These are phyloP conservation scores for Pseudochaenichthys georgianus DNA, from an alignment of 2,797 vertebrate species.

Conservation along the genomic window DNA sequence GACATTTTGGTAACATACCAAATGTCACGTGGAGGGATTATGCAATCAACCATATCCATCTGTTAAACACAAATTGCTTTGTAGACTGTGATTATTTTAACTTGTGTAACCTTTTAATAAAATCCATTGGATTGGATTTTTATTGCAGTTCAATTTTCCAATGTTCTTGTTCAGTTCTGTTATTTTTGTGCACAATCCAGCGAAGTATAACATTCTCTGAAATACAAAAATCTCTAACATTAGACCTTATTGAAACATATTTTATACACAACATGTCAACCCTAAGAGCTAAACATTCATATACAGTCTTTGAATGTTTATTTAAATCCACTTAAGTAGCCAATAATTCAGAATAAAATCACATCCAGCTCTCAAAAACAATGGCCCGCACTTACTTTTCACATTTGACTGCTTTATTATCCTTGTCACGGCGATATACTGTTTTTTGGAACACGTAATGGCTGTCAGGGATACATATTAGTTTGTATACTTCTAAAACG, in stretches of 20 bases:
- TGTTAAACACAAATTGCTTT: too few species aligned
- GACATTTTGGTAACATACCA: slow-evolving; percentile 9
- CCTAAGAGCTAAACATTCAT: not conserved
- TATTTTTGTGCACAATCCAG: slow-evolving; percentile 1
- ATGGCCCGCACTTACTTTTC: not conserved
- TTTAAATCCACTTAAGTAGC: slow-evolving; percentile 9
- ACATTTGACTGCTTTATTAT: slow-evolving; percentile 42
- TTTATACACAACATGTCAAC: not conserved
- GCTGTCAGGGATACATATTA: slow-evolving; percentile 38
- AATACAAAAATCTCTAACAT: not conserved
- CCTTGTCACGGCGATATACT: slow-evolving; percentile 42
- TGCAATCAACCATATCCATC: not conserved
- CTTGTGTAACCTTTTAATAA: not conserved
- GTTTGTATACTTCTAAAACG: slow-evolving; percentile 46
- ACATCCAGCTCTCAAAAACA: not conserved
- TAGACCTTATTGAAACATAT: not conserved
- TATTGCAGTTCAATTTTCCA: not conserved
- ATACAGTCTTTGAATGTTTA: not conserved
- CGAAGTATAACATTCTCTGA: not conserved
- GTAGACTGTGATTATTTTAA: not conserved
- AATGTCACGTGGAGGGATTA: not conserved
- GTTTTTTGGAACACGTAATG: slow-evolving; percentile 46
- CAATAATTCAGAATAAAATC: slow-evolving; percentile 28
- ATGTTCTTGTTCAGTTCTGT: not conserved
- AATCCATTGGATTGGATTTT: not conserved